Conservation (phyloP, 2,888 invertebrate genomes). For the Apomyelois bistriatella region DNA sequence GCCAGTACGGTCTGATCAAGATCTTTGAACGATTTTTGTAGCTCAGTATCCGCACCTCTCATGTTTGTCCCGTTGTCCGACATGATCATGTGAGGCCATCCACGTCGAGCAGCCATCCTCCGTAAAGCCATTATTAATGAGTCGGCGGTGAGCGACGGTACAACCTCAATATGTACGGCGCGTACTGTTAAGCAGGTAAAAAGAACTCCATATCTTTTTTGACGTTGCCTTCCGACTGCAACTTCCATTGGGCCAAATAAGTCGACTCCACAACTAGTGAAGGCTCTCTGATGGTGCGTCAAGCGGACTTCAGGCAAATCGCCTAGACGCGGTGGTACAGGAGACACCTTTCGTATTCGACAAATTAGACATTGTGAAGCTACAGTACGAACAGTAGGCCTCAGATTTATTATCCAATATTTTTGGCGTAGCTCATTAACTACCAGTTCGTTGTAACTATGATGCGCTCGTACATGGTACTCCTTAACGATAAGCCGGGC, state of each 20-base stretch:
- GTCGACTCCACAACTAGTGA: constrained; percentile 24
- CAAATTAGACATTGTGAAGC: constrained; percentile 20
- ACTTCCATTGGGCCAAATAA: constrained; percentile 22
- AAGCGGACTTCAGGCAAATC: neutral
- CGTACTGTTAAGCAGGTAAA: constrained; percentile 29
- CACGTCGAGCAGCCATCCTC: neutral
- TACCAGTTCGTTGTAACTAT: constrained; percentile 17
- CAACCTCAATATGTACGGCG: no score
- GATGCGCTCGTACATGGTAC: constrained; percentile 19
- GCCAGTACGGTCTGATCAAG: constrained; percentile 9
- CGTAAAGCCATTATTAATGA: constrained; percentile 23
- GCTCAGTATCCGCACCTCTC: neutral
- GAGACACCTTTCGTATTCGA: constrained; percentile 17
- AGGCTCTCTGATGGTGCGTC: constrained; percentile 19
- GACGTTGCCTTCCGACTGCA: constrained; percentile 21
- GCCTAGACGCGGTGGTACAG: constrained; percentile 20
- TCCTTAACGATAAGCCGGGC: constrained; percentile 16
- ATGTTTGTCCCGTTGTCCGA: no score
- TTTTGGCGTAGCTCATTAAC: constrained; percentile 15
- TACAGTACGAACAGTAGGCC: no score
- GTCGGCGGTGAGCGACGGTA: no score
- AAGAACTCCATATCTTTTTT: constrained; percentile 25
- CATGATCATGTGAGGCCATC: no score
- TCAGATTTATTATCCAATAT: no score
- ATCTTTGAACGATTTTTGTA: neutral